These are phyloP conservation scores for Lepidonotus clava DNA, from an alignment of 2,888 invertebrate genomes.

Conservation along the genomic window DNA sequence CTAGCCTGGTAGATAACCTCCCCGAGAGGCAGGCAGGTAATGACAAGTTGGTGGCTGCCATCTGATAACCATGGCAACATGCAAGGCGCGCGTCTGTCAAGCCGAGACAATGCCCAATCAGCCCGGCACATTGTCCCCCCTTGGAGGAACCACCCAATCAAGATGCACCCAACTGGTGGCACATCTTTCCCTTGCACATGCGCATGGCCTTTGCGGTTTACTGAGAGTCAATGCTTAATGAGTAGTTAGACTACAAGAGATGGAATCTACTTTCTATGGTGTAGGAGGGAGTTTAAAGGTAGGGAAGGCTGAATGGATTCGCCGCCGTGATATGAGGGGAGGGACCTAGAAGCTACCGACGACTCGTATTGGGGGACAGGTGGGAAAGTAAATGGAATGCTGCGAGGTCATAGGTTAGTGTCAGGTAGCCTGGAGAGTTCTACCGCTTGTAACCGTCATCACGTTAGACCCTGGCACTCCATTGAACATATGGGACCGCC, in stretches of 20 bases:
- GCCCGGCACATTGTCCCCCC: not conserved
- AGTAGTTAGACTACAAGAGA: too few species aligned
- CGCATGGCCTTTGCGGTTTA: too few species aligned
- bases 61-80: constrained; percentile 10
- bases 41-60: constrained; percentile 28
- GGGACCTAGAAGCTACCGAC: not conserved
- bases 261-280: too few species aligned
- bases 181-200: too few species aligned
- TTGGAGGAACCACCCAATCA: not conserved
- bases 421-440: not conserved
- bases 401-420: not conserved
- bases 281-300: too few species aligned
- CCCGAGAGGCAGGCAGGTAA: not conserved
- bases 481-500: not conserved
- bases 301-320: too few species aligned
- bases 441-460: constrained; percentile 29
- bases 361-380: not conserved
- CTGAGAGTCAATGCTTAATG: too few species aligned
- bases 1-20: too few species aligned
- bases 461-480: not conserved
- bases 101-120: constrained; percentile 40
- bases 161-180: too few species aligned
- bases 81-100: constrained; percentile 10
- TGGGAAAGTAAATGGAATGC: not conserved
- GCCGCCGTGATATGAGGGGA: too few species aligned